Conservation (phyloP, 2,888 invertebrate genomes). For the Steinernema scapterisci region DNA sequence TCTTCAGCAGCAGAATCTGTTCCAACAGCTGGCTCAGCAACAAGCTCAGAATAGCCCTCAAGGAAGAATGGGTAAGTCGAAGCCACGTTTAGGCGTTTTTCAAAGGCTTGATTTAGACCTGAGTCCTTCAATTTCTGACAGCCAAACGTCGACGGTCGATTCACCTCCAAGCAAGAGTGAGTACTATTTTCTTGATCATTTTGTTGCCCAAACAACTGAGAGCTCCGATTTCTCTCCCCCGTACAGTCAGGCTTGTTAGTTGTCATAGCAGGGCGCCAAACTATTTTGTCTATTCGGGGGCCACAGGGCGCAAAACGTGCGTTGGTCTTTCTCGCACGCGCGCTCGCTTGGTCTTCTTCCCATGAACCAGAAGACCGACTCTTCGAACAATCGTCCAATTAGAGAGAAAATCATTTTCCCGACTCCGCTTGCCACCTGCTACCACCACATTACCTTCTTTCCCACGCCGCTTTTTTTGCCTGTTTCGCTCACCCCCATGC, state of each 20-base stretch:
- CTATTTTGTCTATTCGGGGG: conserved; percentile 18
- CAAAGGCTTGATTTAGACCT: background rate
- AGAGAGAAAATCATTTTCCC: conserved; percentile 22
- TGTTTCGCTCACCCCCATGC: background rate
- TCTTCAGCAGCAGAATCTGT: conserved; percentile 7
- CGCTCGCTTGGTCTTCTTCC: background rate
- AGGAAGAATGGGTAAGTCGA: background rate
- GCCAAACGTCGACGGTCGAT: background rate
- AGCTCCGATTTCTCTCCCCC: background rate
- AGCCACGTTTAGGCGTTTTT: too few species aligned
- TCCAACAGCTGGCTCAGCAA: conserved; percentile 11
- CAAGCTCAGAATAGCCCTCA: conserved; percentile 5
- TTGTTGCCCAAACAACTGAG: background rate
- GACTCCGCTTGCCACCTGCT: background rate
- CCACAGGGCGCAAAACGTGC: background rate
- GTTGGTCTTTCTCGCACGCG: background rate
- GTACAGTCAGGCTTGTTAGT: background rate
- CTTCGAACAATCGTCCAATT: background rate
- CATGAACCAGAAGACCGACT: background rate
- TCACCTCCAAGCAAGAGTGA: background rate
- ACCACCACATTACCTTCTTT: background rate
- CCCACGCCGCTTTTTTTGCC: background rate
- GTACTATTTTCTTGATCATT: background rate
- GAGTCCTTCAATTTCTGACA: conserved; percentile 17
- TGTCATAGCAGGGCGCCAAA: background rate